Conservation (phyloP, 2,888 invertebrate species). For the Xestoiulus laeticollis region DNA sequence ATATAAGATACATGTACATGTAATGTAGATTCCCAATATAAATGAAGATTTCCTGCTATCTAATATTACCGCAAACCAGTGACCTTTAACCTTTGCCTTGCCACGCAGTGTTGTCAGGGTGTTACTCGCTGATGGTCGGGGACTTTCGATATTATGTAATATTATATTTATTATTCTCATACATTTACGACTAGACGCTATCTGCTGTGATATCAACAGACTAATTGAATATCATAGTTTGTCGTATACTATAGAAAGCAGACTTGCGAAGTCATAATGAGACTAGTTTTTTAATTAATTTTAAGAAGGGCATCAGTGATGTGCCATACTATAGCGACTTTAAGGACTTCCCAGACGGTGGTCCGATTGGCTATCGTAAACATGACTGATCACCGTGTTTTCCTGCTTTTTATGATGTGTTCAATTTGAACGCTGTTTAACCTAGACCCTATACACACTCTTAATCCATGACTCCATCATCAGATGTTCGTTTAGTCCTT, state of each 20-base stretch:
- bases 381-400: background rate
- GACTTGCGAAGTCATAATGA: too few species aligned
- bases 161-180: background rate
- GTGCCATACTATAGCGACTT: background rate
- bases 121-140: too few species aligned
- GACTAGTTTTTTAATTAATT: background rate
- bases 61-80: too few species aligned
- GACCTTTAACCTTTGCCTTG: background rate
- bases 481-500: background rate
- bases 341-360: background rate
- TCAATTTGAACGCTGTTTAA: background rate
- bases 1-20: too few species aligned
- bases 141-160: background rate
- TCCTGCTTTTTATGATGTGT: too few species aligned
- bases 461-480: background rate
- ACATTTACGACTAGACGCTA: background rate
- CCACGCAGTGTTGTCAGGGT: too few species aligned
- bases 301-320: background rate
- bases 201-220: background rate
- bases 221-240: background rate
- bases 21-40: too few species aligned
- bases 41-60: too few species aligned
- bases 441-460: background rate
- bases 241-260: background rate
- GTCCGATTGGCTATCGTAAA: background rate